phyloP scores from a whole-genome alignment of 53 echinoderm and acorn worm species.

The Echinometra lucunter region DNA sequence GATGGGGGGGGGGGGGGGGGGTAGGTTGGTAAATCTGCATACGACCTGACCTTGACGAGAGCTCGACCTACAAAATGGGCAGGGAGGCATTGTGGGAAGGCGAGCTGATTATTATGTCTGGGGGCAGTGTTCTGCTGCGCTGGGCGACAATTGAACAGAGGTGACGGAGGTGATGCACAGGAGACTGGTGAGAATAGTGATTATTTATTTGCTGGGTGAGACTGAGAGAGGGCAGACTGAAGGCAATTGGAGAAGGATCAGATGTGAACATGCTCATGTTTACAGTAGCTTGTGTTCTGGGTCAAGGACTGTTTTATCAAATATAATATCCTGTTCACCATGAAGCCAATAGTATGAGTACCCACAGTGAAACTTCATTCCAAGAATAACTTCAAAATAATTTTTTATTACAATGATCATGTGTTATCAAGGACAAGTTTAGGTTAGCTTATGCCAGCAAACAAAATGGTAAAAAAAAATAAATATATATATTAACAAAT shows the following conservation, averaged over 20 bases:
- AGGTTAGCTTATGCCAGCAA: too few relatives aligned
- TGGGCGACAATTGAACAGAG: conserved; percentile 40
- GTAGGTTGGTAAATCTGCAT: background rate
- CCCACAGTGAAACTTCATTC: too few relatives aligned
- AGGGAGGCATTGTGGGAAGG: conserved; percentile 24
- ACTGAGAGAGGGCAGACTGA: background rate
- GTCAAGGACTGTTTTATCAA: background rate
- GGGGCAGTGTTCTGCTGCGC: conserved; percentile 30
- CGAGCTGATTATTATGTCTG: conserved; percentile 46
- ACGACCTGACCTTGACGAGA: conserved; percentile 27
- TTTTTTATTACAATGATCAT: too few relatives aligned
- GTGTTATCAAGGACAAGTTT: too few relatives aligned
- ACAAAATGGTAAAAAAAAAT: too few relatives aligned
- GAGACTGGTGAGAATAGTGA: conserved; percentile 21
- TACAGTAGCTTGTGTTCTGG: background rate
- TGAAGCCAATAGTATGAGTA: background rate
- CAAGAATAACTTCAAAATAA: too few relatives aligned
- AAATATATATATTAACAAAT: too few relatives aligned
- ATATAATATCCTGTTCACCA: background rate
- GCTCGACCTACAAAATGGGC: background rate
- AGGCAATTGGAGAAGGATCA: background rate
- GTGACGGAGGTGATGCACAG: conserved; percentile 14
- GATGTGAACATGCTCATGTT: background rate
- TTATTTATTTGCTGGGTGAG: conserved; percentile 21
- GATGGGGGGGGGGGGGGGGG: background rate